These are phyloP conservation scores for Alentia gelatinosa DNA, from an alignment of 2,888 invertebrate species.

Conservation along the genomic window DNA sequence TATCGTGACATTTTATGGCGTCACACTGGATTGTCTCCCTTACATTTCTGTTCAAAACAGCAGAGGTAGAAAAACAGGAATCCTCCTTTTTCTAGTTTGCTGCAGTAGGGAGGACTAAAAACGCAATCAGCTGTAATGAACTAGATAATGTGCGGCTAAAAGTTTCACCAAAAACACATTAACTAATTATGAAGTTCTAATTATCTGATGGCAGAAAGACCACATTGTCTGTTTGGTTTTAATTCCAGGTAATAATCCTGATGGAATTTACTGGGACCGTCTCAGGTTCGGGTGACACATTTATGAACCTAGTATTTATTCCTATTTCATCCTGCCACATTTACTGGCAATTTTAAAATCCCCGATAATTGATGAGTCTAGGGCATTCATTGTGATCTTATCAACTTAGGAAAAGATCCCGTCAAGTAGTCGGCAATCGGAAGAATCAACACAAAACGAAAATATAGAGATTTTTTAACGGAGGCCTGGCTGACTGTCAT, in stretches of 20 bases:
- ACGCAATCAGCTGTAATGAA: slow-evolving; percentile 16
- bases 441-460: background rate
- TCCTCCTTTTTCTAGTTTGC: background rate
- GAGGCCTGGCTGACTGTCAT: background rate
- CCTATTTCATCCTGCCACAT: background rate
- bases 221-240: background rate
- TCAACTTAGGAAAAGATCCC: background rate
- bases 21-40: no score
- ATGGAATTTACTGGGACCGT: background rate
- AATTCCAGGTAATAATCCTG: background rate
- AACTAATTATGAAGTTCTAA: background rate
- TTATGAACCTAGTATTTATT: background rate
- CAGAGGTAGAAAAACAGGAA: no score
- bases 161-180: background rate
- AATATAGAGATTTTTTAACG: background rate
- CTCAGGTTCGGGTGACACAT: background rate
- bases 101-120: background rate
- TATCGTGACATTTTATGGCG: no score
- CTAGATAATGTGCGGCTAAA: background rate
- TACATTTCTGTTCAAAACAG: no score
- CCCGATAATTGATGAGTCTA: background rate
- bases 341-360: background rate
- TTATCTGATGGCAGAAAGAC: background rate
- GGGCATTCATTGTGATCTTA: background rate
- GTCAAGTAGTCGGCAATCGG: background rate